Base-by-base conservation (phyloP, 2,113 vertebrate genomes). In the Eulacestoma nigropectus region DNA sequence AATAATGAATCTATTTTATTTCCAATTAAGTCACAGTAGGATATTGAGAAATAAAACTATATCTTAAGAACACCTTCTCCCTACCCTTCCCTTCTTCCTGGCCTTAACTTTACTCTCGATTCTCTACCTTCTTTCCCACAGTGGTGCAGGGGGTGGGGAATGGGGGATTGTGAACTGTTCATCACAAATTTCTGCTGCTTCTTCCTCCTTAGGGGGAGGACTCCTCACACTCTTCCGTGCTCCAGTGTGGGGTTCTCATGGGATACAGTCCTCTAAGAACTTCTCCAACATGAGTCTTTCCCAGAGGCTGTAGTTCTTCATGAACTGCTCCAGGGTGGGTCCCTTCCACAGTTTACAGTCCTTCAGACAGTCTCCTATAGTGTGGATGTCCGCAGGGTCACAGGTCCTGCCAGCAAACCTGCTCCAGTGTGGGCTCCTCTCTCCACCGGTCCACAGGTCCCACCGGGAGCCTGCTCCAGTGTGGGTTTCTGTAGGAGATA, bases 191-290 rank as follows among this genome's bases (percentile, higher is more conserved):
- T 69, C 35, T 63, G 12, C 64, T 33, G 18, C 16, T 77, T 7
- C 4, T 56, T 64, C 9, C 33, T 50, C 32, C 32, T 49, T 37
- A 33, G 11, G 11, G 4, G 35, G 16, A 56, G 11, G 22, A 63
- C 42, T 50, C 19, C 37, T 64, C 64, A 63, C 18, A 8, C 22
- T 37, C 56, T 63, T 56, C 12, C 27, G 42, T 70, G 8, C 32
- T 55, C 13, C 26, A 13, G 1, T 20, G 9, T 68, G 35, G 21
- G 6, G 10, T 37, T 67, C 15, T 39, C 47, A 55, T 0, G 0
- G 53, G 26, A 42, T 32, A 35, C 6, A 35, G 47, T 80, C 21
- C 53, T 42, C 22, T 32, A 25, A 0, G 1, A 49, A 37, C 30
- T 67, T 32, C 25, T 79, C 10, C 41, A 77, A 29, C 15, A 3